phyloP scores from a whole-genome alignment of 2,888 invertebrate genomes.

The Antheraea assamensis region DNA sequence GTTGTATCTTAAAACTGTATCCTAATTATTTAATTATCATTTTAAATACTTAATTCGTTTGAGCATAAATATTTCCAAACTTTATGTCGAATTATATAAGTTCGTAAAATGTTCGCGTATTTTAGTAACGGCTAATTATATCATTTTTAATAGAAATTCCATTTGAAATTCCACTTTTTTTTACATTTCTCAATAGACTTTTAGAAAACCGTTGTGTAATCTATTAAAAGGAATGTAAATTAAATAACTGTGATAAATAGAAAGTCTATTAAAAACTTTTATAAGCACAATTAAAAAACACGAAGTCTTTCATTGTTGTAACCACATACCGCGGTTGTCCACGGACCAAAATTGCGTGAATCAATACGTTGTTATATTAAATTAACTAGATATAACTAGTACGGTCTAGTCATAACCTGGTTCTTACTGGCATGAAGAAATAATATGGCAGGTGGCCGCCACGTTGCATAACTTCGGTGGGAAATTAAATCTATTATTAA shows the following conservation, averaged over 20 bases:
- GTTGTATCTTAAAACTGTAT: not conserved
- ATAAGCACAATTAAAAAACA: not conserved
- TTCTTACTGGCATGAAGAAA: constrained; percentile 44
- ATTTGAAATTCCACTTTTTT: too few relatives aligned
- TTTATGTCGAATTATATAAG: not conserved
- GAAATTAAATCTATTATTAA: constrained; percentile 41
- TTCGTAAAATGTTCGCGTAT: not conserved
- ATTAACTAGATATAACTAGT: constrained; percentile 59
- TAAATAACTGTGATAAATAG: not conserved
- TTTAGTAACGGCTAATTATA: not conserved
- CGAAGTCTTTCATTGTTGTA: not conserved
- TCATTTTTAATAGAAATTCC: not conserved
- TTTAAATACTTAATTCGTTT: not conserved
- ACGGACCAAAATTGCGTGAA: constrained; percentile 39
- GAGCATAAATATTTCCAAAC: not conserved
- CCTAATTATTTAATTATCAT: constrained; percentile 26
- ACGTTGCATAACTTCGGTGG: constrained; percentile 57
- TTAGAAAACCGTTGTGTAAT: not conserved
- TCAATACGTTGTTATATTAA: constrained; percentile 51
- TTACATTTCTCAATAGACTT: not conserved
- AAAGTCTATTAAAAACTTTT: not conserved
- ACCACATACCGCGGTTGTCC: not conserved
- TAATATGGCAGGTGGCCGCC: constrained; percentile 24
- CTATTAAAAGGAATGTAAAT: not conserved
- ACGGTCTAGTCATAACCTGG: constrained; percentile 45